A percentile compares a stretch with the other conserved stretches of the same genome.
Evolutionary conservation across 2,888 invertebrate species (phyloP).

Genomic region (Notodonta ziczac): DNA sequence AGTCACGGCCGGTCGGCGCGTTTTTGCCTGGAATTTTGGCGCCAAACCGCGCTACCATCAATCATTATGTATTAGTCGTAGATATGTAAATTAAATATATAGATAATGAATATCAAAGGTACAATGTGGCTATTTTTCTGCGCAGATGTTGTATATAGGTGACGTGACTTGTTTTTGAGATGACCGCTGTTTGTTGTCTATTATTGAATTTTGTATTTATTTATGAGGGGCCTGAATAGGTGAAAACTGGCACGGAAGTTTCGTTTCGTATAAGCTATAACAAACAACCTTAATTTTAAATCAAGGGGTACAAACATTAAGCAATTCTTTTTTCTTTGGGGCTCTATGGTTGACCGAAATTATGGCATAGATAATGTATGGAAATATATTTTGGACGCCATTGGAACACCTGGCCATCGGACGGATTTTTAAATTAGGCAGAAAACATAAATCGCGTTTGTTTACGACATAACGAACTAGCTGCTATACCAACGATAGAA

Average conservation of each 20-base stretch:
- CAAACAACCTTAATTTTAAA: no score
- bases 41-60: conserved; percentile 67
- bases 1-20: conserved; percentile 79
- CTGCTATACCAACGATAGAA: not conserved
- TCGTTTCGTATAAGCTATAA: not conserved
- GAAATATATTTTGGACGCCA: no score
- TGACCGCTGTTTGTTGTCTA: conserved; percentile 41
- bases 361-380: no score
- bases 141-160: conserved; percentile 31
- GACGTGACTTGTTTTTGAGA: conserved; percentile 49
- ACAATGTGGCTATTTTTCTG: conserved; percentile 21
- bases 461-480: no score
- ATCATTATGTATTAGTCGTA: conserved; percentile 43
- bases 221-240: conserved; percentile 66
- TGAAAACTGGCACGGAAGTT: conserved; percentile 50
- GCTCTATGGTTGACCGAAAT: no score
- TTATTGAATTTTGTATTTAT: conserved; percentile 59
- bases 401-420: not conserved
- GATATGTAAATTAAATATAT: conserved; percentile 12
- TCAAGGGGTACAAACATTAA: no score
- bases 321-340: no score
- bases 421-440: not conserved
- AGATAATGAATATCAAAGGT: conserved; percentile 12
- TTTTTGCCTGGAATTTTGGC: conserved; percentile 81
- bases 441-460: not conserved